Evolutionary conservation across 2,888 invertebrate species (phyloP).

Genomic region (Ophraella communa): DNA sequence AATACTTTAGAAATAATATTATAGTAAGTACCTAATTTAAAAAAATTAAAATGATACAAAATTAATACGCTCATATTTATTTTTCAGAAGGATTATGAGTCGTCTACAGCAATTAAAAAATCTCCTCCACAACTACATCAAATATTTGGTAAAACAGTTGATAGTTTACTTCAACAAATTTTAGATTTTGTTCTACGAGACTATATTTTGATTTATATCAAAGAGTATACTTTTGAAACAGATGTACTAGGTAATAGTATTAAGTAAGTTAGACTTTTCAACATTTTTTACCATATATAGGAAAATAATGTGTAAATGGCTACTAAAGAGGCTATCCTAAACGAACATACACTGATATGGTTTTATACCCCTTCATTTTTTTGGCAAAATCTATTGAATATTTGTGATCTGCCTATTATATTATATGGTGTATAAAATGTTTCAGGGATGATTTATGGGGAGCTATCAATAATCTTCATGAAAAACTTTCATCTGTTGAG

Average conservation of each 20-base stretch:
- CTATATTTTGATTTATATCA: conserved; percentile 79
- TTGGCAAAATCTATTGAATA: not conserved
- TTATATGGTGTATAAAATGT: no score
- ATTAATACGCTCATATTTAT: no score
- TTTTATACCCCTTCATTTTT: no score
- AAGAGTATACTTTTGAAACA: conserved; percentile 64
- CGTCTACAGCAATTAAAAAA: conserved; percentile 37
- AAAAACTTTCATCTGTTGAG: conserved; percentile 77
- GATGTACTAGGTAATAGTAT: conserved; percentile 61
- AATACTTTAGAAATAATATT: conserved; percentile 67
- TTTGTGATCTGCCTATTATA: no score
- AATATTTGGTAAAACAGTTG: conserved; percentile 84
- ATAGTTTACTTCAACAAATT: conserved; percentile 81
- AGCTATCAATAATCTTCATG: conserved; percentile 76
- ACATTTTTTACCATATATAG: conserved; percentile 45
- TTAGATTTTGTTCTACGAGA: conserved; percentile 81
- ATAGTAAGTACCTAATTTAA: conserved; percentile 64
- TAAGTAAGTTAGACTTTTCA: conserved; percentile 54
- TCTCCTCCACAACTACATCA: conserved; percentile 68
- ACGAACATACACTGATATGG: no score
- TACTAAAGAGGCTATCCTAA: no score
- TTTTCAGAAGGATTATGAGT: conserved; percentile 54
- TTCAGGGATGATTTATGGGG: conserved; percentile 82
- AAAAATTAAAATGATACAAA: not conserved
- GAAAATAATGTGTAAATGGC: no score